Base-by-base conservation (phyloP, 2,888 invertebrate species). In the Parnassius orleans region DNA sequence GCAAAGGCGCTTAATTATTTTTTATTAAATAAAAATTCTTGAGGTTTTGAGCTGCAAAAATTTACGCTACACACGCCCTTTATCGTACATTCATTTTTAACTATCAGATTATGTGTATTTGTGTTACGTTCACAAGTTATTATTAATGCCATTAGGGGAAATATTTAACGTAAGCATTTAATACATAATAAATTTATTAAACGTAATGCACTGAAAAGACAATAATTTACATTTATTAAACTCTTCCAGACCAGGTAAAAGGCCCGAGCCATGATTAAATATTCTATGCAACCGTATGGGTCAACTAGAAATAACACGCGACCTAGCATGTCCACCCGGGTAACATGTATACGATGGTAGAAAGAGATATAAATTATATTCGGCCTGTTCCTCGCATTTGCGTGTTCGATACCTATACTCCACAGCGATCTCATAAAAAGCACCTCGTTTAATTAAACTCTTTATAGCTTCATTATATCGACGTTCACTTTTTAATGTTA, bases 311-410 rank as follows among this genome's bases (percentile, higher is more conserved):
- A 53, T 19, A 57, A 56, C 74, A 75, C 74, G 74, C 74, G 63
- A 73, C 61, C 66, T 73, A 65, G 71, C 74, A 72, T 74, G 73
- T 67, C 65, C 56, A 54, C 65, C 64, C 57, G 53, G 42, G 53
- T 53, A 63, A 65, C 70, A 66, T 65, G 67, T 63, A 63, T 65
- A 64, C 65, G 70, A 72, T 74, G 69, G 63, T 46, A 61, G 57
- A 58, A 62, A 69, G 68, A 71, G 72, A 74, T 68, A 67, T 61
- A 66, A 65, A 61, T 63, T 61, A 63, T 65, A 65, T 66, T 57
- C 52, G 53, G 57, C 52, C 52, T 61, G 63, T 59, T 64, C 61
- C 56, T 55, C 53, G 55, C 61, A 61, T 68, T 61, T 65, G 66
- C 67, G 68, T 64, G 68, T 57, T 47, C 42, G 10, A 47, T 64